These are phyloP conservation scores for Agrilus cyanescens DNA, from an alignment of 2,888 invertebrate genomes.

Conservation along the genomic window DNA sequence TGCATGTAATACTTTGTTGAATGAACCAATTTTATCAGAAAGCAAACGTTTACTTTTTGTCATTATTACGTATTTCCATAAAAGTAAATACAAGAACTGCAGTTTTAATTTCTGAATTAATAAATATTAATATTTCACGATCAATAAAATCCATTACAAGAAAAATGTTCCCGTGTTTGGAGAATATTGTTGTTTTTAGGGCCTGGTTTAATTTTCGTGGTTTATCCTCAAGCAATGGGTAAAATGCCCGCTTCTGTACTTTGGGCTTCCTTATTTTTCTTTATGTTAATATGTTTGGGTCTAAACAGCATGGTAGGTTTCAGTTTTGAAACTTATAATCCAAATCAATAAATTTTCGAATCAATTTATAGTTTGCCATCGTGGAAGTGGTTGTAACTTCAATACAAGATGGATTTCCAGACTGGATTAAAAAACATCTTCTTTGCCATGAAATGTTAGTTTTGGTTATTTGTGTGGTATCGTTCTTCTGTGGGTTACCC, in stretches of 20 bases:
- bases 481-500: constrained; percentile 75
- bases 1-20: no score
- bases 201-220: constrained; percentile 82
- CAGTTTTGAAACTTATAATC: constrained; percentile 5
- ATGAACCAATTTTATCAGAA: no score
- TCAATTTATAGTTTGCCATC: constrained; percentile 69
- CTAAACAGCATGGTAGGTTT: constrained; percentile 70
- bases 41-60: no score
- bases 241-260: constrained; percentile 86
- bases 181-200: constrained; percentile 34
- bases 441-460: constrained; percentile 82
- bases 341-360: constrained; percentile 1
- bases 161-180: neutral
- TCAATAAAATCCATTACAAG: no score
- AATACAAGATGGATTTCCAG: constrained; percentile 84
- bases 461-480: constrained; percentile 68
- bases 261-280: constrained; percentile 84
- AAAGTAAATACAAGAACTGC: no score
- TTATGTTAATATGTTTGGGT: constrained; percentile 79
- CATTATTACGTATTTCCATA: no score
- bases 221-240: constrained; percentile 84
- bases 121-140: no score
- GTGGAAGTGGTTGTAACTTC: constrained; percentile 91
- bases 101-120: no score
- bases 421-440: constrained; percentile 69